Evolutionary conservation across 2,113 vertebrate genomes (phyloP).

Genomic region (Cheilinus undulatus): DNA sequence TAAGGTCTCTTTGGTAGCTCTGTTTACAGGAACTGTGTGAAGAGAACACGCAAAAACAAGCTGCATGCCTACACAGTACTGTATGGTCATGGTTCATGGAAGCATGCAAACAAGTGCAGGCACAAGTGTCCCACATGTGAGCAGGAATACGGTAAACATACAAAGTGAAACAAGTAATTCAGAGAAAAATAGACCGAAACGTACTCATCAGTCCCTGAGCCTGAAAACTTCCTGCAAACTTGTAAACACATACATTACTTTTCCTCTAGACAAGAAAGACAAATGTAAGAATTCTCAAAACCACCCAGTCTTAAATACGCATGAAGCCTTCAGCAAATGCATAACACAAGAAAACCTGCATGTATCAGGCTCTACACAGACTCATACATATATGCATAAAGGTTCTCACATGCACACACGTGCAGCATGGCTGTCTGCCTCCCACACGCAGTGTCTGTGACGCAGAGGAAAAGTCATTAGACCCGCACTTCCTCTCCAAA

Average conservation of each 20-base stretch:
- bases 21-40: constrained; percentile 48
- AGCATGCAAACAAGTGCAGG: constrained; percentile 1
- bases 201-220: constrained; percentile 5
- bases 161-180: constrained; percentile 22
- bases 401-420: constrained; percentile 63
- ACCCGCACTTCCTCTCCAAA: constrained; percentile 76
- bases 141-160: constrained; percentile 39
- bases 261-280: not conserved
- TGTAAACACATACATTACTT: constrained; percentile 1
- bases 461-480: constrained; percentile 80
- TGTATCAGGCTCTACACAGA: constrained; percentile 37
- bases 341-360: constrained; percentile 24
- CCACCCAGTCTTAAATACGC: constrained; percentile 26
- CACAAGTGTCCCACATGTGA: constrained; percentile 21
- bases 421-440: constrained; percentile 65
- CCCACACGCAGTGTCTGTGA: constrained; percentile 72
- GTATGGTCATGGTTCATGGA: not conserved
- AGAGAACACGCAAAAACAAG: constrained; percentile 41
- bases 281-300: constrained; percentile 36
- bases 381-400: constrained; percentile 62
- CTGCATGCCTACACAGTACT: constrained; percentile 6
- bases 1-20: constrained; percentile 42
- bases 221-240: constrained; percentile 30
- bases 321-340: constrained; percentile 39
- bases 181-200: constrained; percentile 17